Conservation (phyloP, 2,113 vertebrate species). For the Pedionomus torquatus region DNA sequence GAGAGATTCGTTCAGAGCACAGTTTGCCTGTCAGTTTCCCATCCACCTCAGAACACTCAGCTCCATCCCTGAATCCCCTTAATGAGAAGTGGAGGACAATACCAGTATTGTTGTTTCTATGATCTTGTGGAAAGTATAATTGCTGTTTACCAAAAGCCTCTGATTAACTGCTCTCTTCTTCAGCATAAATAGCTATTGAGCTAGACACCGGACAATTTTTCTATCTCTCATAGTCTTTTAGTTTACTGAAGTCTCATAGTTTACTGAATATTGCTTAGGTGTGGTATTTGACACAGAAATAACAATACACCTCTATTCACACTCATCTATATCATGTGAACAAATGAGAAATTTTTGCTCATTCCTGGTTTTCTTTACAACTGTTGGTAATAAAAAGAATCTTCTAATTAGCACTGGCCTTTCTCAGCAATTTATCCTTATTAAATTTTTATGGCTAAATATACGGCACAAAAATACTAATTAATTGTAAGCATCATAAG, state of each 20-base stretch:
- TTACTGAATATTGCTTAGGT: slow-evolving; percentile 58
- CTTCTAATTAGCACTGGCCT: slow-evolving; percentile 60
- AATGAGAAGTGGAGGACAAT: slow-evolving; percentile 92
- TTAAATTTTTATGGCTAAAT: slow-evolving; percentile 70
- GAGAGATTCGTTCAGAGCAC: slow-evolving; percentile 77
- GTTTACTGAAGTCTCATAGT: slow-evolving; percentile 1
- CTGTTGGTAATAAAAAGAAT: slow-evolving; percentile 37
- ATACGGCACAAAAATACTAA: slow-evolving; percentile 66
- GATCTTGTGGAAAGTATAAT: slow-evolving; percentile 87
- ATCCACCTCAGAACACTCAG: slow-evolving; percentile 72
- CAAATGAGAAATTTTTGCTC: slow-evolving; percentile 10
- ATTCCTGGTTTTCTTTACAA: not conserved
- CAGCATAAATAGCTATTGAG: slow-evolving; percentile 82
- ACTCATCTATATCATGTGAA: slow-evolving; percentile 44
- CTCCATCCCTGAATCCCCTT: slow-evolving; percentile 76
- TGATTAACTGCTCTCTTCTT: slow-evolving; percentile 85
- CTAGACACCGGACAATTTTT: slow-evolving; percentile 69
- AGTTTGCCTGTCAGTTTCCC: slow-evolving; percentile 84
- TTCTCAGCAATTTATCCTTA: slow-evolving; percentile 72
- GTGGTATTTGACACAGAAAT: slow-evolving; percentile 59
- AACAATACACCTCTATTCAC: slow-evolving; percentile 68
- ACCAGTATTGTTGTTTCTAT: slow-evolving; percentile 85
- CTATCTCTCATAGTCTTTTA: slow-evolving; percentile 64
- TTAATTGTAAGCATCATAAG: slow-evolving; percentile 71
- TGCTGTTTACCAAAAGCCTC: slow-evolving; percentile 88